These are phyloP conservation scores for Zygothrica quintamaculata DNA, from an alignment of 2,888 invertebrate species.

Conservation along the genomic window DNA sequence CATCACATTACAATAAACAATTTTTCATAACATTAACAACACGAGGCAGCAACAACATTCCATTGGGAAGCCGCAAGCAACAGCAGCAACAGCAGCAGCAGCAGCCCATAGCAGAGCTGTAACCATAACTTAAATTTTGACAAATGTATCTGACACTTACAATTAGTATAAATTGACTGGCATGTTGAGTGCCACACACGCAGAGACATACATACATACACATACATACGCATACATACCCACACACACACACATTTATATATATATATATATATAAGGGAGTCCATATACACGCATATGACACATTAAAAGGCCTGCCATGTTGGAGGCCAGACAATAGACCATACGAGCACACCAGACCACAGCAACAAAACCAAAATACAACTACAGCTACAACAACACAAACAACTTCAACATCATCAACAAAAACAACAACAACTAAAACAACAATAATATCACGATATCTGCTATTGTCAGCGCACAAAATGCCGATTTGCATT, in stretches of 20 bases:
- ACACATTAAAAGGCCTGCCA: constrained; percentile 31
- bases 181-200: constrained; percentile 79
- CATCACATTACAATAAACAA: constrained; percentile 76
- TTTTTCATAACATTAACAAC: constrained; percentile 59
- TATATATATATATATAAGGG: constrained; percentile 14
- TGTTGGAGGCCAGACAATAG: constrained; percentile 65
- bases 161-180: constrained; percentile 81
- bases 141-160: constrained; percentile 80
- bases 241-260: constrained; percentile 21
- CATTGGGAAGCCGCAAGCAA: constrained; percentile 64
- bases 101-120: constrained; percentile 43
- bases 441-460: constrained; percentile 75
- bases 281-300: too few species aligned
- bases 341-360: constrained; percentile 64
- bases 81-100: too few species aligned
- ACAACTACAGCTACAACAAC: constrained; percentile 5
- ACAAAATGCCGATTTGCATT: constrained; percentile 80
- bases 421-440: constrained; percentile 33
- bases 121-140: constrained; percentile 79
- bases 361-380: constrained; percentile 41
- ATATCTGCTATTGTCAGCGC: constrained; percentile 77
- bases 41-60: constrained; percentile 35
- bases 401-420: constrained; percentile 16
- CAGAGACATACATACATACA: constrained; percentile 38
- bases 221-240: constrained; percentile 13